Conservation (phyloP, 2,797 vertebrate genomes). For the Garrulus glandarius region DNA sequence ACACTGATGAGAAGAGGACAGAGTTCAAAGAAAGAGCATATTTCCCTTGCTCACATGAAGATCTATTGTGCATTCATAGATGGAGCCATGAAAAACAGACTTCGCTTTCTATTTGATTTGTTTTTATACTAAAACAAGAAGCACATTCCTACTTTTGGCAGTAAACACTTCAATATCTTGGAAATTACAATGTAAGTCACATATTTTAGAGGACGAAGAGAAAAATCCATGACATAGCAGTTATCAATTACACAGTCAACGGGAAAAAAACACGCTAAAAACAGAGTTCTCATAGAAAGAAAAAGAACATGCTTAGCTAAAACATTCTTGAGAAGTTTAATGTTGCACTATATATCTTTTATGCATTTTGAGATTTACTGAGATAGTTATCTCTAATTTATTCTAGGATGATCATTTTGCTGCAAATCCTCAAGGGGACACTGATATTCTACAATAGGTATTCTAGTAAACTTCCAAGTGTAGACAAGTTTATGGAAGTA, state of each 20-base stretch:
- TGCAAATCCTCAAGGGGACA: constrained; percentile 21
- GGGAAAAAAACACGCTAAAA: not conserved
- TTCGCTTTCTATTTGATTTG: not conserved
- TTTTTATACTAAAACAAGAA: not conserved
- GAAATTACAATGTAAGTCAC: not conserved
- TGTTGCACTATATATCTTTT: not conserved
- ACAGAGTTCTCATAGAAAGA: not conserved
- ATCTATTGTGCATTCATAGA: constrained; percentile 22
- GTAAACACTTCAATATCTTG: not conserved
- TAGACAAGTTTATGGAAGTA: not conserved
- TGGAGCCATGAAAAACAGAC: constrained; percentile 16
- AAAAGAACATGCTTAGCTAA: not conserved
- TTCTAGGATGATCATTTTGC: not conserved
- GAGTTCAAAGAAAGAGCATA: constrained; percentile 61
- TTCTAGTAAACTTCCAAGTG: not conserved
- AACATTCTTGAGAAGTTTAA: not conserved
- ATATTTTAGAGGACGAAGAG: not conserved
- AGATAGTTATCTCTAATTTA: not conserved
- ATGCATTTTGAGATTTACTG: not conserved
- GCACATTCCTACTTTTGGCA: not conserved
- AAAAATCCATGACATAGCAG: not conserved
- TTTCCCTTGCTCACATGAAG: constrained; percentile 38
- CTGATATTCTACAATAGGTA: not conserved
- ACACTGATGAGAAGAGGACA: not conserved
- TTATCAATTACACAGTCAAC: not conserved